phyloP scores from a whole-genome alignment of 2,797 vertebrate genomes.

The Lacerta viridis region DNA sequence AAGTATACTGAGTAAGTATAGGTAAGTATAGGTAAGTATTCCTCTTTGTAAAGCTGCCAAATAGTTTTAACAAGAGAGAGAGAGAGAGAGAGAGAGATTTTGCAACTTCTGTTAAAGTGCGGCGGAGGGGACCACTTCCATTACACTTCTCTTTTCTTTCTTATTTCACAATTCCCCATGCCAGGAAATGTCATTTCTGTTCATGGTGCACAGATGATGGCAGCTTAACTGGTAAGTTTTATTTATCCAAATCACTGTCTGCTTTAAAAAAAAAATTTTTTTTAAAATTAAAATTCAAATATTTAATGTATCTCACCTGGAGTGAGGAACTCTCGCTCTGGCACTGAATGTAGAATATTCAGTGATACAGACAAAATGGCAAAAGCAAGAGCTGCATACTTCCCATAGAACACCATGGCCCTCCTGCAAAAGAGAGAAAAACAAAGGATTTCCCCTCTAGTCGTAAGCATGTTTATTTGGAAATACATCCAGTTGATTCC shows the following conservation, averaged over 20 bases:
- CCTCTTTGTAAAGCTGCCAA: too few relatives aligned
- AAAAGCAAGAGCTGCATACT: conserved; percentile 84
- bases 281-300: conserved; percentile 38
- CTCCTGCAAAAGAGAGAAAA: conserved; percentile 69
- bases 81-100: neutral
- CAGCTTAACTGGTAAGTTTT: conserved; percentile 55
- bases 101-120: neutral
- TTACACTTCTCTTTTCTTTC: conserved; percentile 47
- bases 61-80: neutral
- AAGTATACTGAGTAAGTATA: neutral
- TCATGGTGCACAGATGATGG: conserved; percentile 37
- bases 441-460: neutral
- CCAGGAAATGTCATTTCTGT: conserved; percentile 54
- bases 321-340: conserved; percentile 83
- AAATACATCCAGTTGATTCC: neutral
- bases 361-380: conserved; percentile 86
- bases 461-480: neutral
- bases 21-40: neutral
- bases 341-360: conserved; percentile 88
- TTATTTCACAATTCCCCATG: conserved; percentile 43
- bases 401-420: conserved; percentile 85
- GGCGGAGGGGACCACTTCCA: neutral
- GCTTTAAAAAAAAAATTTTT: neutral
- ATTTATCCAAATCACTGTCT: neutral
- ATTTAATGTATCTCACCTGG: conserved; percentile 81